Percentiles rank a stretch among this genome's conserved stretches.
Evolutionary conservation across 2,113 vertebrate genomes (phyloP).

Genomic region (Cacatua alba): DNA sequence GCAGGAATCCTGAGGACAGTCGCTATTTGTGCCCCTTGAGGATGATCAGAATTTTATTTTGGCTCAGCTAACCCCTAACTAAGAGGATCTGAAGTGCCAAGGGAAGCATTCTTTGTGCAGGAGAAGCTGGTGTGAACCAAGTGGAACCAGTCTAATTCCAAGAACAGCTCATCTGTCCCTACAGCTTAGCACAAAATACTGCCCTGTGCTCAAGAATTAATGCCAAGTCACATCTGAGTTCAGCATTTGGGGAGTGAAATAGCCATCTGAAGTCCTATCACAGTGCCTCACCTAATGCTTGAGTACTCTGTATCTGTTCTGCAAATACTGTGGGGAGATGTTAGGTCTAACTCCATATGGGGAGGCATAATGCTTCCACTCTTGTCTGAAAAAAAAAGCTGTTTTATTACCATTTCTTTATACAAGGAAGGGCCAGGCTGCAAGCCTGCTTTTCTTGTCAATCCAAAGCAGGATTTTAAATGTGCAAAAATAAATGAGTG

Average conservation of each 20-base stretch:
- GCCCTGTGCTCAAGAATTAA: background rate
- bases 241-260: background rate
- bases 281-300: background rate
- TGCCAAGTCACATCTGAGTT: background rate
- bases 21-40: background rate
- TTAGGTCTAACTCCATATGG: background rate
- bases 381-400: background rate
- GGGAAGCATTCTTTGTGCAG: background rate
- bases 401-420: background rate
- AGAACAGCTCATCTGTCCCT: background rate
- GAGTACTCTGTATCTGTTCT: background rate
- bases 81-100: background rate
- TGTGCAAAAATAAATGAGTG: background rate
- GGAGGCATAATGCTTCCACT: background rate
- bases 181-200: background rate
- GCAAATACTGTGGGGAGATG: background rate
- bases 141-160: background rate
- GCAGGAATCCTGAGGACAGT: background rate
- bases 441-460: background rate
- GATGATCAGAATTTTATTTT: background rate
- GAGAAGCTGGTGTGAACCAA: background rate
- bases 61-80: background rate
- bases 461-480: background rate
- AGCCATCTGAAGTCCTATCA: background rate
- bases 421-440: background rate